Conservation (phyloP, 2,888 invertebrate species). For the Trileptium ribeirensis region DNA sequence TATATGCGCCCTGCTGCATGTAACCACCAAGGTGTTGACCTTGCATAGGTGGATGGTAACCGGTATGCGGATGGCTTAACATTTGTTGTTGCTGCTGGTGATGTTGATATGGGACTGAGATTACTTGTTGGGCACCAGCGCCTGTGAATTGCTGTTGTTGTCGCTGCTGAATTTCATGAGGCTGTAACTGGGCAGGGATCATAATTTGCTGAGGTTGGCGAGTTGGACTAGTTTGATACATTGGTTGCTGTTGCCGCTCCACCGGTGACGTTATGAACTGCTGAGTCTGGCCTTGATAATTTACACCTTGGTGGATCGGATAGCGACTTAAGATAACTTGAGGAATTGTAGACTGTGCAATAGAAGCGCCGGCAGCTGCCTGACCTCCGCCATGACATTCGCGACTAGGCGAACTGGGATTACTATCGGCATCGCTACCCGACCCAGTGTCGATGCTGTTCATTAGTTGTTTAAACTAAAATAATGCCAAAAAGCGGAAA, state of each 20-base stretch:
- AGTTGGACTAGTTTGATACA: neutral
- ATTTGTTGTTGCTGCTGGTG: neutral
- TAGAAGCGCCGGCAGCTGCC: neutral
- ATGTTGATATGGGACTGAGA: neutral
- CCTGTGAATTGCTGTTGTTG: neutral
- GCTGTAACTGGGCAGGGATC: neutral
- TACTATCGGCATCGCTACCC: neutral
- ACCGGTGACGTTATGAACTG: neutral
- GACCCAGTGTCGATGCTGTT: slow-evolving; percentile 15
- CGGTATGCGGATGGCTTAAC: too few species aligned
- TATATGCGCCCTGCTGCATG: too few species aligned
- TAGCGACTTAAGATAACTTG: neutral
- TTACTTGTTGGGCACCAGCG: neutral
- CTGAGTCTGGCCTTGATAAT: neutral
- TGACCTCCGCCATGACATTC: neutral
- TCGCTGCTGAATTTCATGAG: neutral
- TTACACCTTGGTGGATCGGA: neutral
- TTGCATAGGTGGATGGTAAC: too few species aligned
- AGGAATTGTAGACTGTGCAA: too few species aligned
- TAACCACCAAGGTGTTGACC: too few species aligned
- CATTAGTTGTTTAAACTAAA: slow-evolving; percentile 23
- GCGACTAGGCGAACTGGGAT: neutral
- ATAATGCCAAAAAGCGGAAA: too few species aligned
- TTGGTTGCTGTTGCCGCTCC: neutral
- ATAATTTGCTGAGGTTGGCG: neutral